Conservation (phyloP, 2,797 vertebrate species). For the Myripristis jacobus region DNA sequence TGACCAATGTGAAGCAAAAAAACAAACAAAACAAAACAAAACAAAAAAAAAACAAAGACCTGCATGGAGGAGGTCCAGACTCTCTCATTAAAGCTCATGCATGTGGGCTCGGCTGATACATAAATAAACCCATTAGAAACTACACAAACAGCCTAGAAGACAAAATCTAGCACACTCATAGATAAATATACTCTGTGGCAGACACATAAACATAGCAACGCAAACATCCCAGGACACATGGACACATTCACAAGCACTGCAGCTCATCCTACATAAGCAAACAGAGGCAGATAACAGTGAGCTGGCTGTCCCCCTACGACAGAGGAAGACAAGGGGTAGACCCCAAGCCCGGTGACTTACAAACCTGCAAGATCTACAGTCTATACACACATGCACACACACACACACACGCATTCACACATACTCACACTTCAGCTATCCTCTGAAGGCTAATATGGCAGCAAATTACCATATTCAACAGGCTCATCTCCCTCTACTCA, state of each 20-base stretch:
- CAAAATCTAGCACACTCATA: conserved; percentile 43
- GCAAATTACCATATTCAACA: conserved; percentile 98
- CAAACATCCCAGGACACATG: conserved; percentile 62
- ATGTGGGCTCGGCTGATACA: conserved; percentile 34
- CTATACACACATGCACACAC: conserved; percentile 26
- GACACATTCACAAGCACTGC: conserved; percentile 50
- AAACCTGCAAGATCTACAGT: conserved; percentile 78
- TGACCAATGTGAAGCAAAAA: neutral
- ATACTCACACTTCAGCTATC: conserved; percentile 82
- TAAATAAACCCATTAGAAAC: conserved; percentile 55
- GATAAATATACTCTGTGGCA: conserved; percentile 61
- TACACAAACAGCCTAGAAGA: conserved; percentile 54
- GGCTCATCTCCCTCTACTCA: conserved; percentile 94
- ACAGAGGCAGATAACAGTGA: conserved; percentile 54
- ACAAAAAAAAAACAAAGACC: conserved; percentile 3
- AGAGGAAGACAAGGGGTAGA: conserved; percentile 47
- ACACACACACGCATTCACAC: conserved; percentile 40
- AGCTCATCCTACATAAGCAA: conserved; percentile 64
- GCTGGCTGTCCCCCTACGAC: conserved; percentile 27
- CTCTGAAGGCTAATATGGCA: conserved; percentile 93
- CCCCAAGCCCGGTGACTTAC: conserved; percentile 65
- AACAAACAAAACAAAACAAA: too few relatives aligned
- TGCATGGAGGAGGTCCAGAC: conserved; percentile 29
- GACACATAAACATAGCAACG: conserved; percentile 62
- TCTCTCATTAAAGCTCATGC: conserved; percentile 48